Conservation (phyloP, 1,140 invertebrate species). For the Riptortus pedestris region DNA sequence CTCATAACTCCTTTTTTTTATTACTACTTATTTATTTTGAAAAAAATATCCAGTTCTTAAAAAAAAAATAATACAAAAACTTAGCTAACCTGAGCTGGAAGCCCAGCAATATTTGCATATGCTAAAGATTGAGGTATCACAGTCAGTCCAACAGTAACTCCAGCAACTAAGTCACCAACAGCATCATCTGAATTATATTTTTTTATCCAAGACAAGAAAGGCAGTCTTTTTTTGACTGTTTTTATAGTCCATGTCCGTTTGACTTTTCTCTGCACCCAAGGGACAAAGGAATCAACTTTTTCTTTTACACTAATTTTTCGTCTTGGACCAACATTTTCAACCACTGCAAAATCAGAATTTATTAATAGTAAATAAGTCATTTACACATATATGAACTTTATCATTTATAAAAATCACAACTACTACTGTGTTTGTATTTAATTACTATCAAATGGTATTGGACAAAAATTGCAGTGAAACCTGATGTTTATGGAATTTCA, state of each 20-base stretch:
- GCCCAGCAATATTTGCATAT: constrained; percentile 70
- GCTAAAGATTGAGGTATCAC: constrained; percentile 71
- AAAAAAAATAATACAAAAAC: no score
- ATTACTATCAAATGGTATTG: background rate
- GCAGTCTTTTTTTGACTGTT: constrained; percentile 55
- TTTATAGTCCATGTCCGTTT: constrained; percentile 47
- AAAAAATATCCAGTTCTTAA: no score
- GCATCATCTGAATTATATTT: constrained; percentile 55
- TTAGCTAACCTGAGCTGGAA: constrained; percentile 61
- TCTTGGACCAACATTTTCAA: constrained; percentile 37
- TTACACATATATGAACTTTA: constrained; percentile 13
- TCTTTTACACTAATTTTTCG: constrained; percentile 34
- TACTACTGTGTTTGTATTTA: background rate
- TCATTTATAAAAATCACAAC: background rate
- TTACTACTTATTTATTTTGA: no score
- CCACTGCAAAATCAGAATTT: constrained; percentile 34
- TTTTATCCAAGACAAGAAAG: constrained; percentile 61
- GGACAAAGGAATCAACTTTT: constrained; percentile 32
- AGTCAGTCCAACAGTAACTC: constrained; percentile 75
- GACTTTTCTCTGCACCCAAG: constrained; percentile 37
- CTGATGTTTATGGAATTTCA: no score
- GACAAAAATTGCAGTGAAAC: no score
- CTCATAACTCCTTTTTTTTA: no score
- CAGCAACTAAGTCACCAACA: constrained; percentile 69
- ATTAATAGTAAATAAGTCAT: constrained; percentile 22